phyloP scores from a whole-genome alignment of 1,140 invertebrate genomes.

The Drosophila yakuba region DNA sequence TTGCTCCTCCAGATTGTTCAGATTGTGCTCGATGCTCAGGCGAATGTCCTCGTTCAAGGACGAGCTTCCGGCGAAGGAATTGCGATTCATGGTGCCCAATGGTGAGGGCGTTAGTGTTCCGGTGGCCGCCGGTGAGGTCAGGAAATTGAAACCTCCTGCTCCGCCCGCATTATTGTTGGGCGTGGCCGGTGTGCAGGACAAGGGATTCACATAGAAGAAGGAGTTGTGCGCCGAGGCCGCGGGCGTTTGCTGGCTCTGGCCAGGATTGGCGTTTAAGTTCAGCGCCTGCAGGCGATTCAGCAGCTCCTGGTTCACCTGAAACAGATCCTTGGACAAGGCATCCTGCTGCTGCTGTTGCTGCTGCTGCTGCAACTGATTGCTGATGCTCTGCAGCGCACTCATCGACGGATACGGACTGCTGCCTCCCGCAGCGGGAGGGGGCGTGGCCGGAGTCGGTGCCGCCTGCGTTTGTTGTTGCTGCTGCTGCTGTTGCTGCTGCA shows the following conservation, averaged over 20 bases:
- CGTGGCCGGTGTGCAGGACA: slow-evolving; percentile 75
- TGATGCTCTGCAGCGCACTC: slow-evolving; percentile 78
- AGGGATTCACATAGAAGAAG: slow-evolving; percentile 82
- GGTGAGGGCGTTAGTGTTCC: slow-evolving; percentile 72
- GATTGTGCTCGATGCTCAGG: slow-evolving; percentile 80
- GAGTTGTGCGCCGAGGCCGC: slow-evolving; percentile 68
- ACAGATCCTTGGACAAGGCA: slow-evolving; percentile 78
- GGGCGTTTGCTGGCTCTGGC: slow-evolving; percentile 47
- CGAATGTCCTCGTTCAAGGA: slow-evolving; percentile 69
- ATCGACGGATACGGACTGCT: slow-evolving; percentile 72
- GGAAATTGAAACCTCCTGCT: slow-evolving; percentile 69
- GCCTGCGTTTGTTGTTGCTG: slow-evolving; percentile 60
- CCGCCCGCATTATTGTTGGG: slow-evolving; percentile 64
- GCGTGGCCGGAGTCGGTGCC: slow-evolving; percentile 50
- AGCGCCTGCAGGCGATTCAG: slow-evolving; percentile 86
- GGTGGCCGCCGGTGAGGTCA: slow-evolving; percentile 62
- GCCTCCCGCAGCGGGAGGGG: slow-evolving; percentile 36
- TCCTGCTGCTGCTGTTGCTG: slow-evolving; percentile 76
- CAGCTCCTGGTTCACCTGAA: slow-evolving; percentile 86
- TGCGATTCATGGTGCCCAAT: slow-evolving; percentile 75
- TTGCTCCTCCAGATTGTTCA: slow-evolving; percentile 85
- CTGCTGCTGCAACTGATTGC: slow-evolving; percentile 73
- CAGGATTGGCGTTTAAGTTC: slow-evolving; percentile 77
- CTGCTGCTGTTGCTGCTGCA: slow-evolving; percentile 74
- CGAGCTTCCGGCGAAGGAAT: slow-evolving; percentile 75